These are phyloP conservation scores for Lathamus discolor DNA, from an alignment of 2,113 vertebrate species.

Conservation along the genomic window DNA sequence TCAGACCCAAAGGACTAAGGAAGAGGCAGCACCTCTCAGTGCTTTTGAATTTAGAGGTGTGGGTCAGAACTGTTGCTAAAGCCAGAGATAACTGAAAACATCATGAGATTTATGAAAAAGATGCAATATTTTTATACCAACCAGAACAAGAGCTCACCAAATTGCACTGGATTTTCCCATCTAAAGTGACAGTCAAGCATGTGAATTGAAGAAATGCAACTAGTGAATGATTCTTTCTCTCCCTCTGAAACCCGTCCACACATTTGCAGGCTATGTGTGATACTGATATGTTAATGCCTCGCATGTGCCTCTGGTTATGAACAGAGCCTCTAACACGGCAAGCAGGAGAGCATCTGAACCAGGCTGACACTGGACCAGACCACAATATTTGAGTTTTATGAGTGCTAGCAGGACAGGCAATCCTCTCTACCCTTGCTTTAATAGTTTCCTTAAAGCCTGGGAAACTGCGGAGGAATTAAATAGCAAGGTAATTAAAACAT, in stretches of 20 bases:
- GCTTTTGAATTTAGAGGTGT: slow-evolving; percentile 38
- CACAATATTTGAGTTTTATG: background rate
- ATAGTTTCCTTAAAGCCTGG: slow-evolving; percentile 12
- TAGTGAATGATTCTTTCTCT: background rate
- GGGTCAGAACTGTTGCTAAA: slow-evolving; percentile 47
- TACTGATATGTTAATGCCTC: background rate
- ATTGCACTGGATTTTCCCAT: slow-evolving; percentile 45
- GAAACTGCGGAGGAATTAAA: slow-evolving; percentile 19
- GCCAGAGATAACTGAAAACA: slow-evolving; percentile 50
- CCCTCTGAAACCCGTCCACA: background rate
- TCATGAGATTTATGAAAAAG: slow-evolving; percentile 45
- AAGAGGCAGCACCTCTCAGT: slow-evolving; percentile 17
- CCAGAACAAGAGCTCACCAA: slow-evolving; percentile 45
- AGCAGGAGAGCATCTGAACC: slow-evolving; percentile 4
- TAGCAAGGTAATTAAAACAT: slow-evolving; percentile 31
- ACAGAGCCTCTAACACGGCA: background rate
- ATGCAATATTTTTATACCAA: background rate
- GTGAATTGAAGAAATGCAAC: slow-evolving; percentile 35
- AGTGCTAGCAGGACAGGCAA: background rate
- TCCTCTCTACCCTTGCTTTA: background rate
- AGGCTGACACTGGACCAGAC: background rate
- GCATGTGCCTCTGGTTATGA: background rate
- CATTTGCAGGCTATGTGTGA: background rate
- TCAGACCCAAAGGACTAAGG: slow-evolving; percentile 36
- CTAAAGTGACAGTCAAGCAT: slow-evolving; percentile 4